These are phyloP conservation scores for Trichogramma dendrolimi DNA, from an alignment of 2,888 invertebrate genomes.

Conservation along the genomic window DNA sequence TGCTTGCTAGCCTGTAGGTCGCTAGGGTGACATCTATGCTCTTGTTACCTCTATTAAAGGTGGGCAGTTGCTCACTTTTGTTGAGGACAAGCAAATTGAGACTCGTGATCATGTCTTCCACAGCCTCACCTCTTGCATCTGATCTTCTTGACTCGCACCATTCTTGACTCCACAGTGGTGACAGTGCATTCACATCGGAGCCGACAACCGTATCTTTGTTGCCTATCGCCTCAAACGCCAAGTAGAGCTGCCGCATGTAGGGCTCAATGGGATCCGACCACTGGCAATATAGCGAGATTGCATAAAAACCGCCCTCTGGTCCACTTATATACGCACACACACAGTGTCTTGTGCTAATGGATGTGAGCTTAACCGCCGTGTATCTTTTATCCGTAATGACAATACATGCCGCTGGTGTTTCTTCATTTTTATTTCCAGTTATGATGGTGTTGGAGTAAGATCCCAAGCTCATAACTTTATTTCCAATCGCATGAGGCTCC, in stretches of 20 bases:
- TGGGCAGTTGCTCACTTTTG: neutral
- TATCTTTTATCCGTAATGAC: too few relatives aligned
- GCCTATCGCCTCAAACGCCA: too few relatives aligned
- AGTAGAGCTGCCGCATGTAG: too few relatives aligned
- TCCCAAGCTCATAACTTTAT: neutral
- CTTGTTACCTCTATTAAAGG: neutral
- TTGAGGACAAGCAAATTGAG: neutral
- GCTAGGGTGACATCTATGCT: too few relatives aligned
- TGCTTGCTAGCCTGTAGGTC: too few relatives aligned
- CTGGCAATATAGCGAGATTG: neutral
- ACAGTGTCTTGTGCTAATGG: slow-evolving; percentile 4
- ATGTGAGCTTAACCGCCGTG: neutral
- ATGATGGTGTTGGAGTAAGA: neutral
- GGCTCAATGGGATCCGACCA: too few relatives aligned
- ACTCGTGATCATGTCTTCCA: neutral
- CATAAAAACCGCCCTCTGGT: neutral
- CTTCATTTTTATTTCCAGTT: too few relatives aligned
- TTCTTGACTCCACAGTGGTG: neutral
- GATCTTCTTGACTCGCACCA: too few relatives aligned
- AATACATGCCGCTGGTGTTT: too few relatives aligned
- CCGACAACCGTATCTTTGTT: neutral
- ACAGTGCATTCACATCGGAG: neutral
- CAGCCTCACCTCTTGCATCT: neutral
- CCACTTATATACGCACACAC: neutral
- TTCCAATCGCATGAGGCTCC: neutral